Percentiles rank a stretch among this genome's conserved stretches.
These are phyloP conservation scores for Teleopsis dalmanni DNA, from an alignment of 1,140 invertebrate genomes.

Conservation along the genomic window DNA sequence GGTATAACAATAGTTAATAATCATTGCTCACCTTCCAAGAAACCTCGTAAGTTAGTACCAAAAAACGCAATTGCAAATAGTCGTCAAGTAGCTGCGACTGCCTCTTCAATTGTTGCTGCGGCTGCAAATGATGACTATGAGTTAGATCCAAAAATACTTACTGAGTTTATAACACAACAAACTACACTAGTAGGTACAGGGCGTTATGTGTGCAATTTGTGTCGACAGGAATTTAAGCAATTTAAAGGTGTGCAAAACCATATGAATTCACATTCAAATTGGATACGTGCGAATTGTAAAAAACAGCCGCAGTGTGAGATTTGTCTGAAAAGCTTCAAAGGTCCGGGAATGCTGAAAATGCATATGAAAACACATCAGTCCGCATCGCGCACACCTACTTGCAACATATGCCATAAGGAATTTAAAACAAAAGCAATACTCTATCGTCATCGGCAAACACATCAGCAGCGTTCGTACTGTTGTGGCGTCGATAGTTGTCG, in stretches of 20 bases:
- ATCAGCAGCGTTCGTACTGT: slow-evolving; percentile 44
- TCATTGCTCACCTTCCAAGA: neutral
- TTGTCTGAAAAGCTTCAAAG: slow-evolving; percentile 51
- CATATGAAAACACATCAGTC: slow-evolving; percentile 55
- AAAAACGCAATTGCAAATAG: slow-evolving; percentile 26
- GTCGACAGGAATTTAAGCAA: slow-evolving; percentile 53
- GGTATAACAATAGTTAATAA: neutral
- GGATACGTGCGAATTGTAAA: slow-evolving; percentile 55
- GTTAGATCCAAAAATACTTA: slow-evolving; percentile 35
- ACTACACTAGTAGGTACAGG: slow-evolving; percentile 42
- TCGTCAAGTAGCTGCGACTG: slow-evolving; percentile 32
- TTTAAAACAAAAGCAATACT: slow-evolving; percentile 52
- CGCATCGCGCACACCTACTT: slow-evolving; percentile 49
- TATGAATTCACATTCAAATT: slow-evolving; percentile 52
- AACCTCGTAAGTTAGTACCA: neutral
- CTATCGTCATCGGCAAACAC: slow-evolving; percentile 52
- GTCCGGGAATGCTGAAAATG: slow-evolving; percentile 54
- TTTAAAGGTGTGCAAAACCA: slow-evolving; percentile 51
- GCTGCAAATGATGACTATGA: slow-evolving; percentile 34
- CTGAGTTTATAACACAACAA: slow-evolving; percentile 38
- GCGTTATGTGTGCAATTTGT: slow-evolving; percentile 52
- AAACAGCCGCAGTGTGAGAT: slow-evolving; percentile 53
- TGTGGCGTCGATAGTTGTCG: slow-evolving; percentile 38
- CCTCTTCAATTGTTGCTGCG: slow-evolving; percentile 35
- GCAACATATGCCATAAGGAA: slow-evolving; percentile 50